Evolutionary conservation across 2,113 vertebrate genomes (phyloP).

Genomic region (Corydoras maculifer): DNA sequence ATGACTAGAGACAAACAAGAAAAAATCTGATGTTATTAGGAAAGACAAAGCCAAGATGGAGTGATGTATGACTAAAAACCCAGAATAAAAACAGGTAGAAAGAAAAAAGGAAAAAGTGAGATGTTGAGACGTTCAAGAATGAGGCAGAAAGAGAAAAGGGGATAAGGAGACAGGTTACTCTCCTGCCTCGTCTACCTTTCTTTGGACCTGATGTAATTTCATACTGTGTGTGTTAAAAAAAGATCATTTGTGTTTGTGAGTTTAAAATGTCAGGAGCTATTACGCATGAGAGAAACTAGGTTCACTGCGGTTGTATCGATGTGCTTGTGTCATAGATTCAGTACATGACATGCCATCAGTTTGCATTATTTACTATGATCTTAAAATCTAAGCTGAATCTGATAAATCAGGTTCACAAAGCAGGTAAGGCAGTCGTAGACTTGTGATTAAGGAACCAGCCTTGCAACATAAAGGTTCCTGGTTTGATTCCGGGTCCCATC

Average conservation of each 20-base stretch:
- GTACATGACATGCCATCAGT: no score
- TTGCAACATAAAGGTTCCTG: no score
- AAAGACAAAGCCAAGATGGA: slow-evolving; percentile 1
- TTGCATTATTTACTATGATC: no score
- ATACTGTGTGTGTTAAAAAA: slow-evolving; percentile 57
- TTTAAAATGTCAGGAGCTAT: slow-evolving; percentile 44
- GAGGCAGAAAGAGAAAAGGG: slow-evolving; percentile 63
- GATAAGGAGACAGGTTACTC: slow-evolving; percentile 33
- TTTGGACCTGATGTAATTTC: slow-evolving; percentile 60
- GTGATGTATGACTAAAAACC: slow-evolving; percentile 61
- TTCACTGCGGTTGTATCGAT: no score
- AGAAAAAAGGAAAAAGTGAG: slow-evolving; percentile 59
- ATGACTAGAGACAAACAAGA: slow-evolving; percentile 10
- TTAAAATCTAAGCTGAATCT: no score
- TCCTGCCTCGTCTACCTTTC: slow-evolving; percentile 13
- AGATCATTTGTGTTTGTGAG: slow-evolving; percentile 56
- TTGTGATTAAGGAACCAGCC: no score
- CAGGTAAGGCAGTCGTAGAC: no score
- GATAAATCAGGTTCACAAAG: no score
- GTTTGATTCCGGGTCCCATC: no score
- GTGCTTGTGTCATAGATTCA: no score
- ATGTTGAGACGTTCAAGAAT: slow-evolving; percentile 61
- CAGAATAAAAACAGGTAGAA: slow-evolving; percentile 53
- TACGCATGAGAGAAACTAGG: slow-evolving; percentile 11
- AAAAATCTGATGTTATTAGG: slow-evolving; percentile 47